Percentiles rank a stretch among this genome's conserved stretches.
Evolutionary conservation across 1,140 invertebrate species (phyloP).

Genomic region (Penaeus chinensis): DNA sequence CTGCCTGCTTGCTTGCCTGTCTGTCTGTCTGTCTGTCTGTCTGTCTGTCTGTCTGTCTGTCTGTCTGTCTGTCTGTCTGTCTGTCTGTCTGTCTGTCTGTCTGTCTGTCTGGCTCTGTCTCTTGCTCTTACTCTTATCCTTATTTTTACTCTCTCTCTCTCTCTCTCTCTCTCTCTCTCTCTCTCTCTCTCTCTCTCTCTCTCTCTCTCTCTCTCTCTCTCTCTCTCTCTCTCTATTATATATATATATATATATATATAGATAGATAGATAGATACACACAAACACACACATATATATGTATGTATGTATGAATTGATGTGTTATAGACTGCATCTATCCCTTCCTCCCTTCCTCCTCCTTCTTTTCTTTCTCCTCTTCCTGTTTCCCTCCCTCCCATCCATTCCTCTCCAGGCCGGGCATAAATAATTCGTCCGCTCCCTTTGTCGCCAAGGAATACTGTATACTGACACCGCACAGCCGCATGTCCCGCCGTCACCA

Average conservation of each 20-base stretch:
- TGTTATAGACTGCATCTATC: conserved; percentile 3
- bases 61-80: not conserved
- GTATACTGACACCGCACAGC: too few species aligned
- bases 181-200: not conserved
- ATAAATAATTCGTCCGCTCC: not conserved
- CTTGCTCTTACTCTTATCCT: not conserved
- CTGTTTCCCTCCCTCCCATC: not conserved
- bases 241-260: not conserved
- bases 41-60: not conserved
- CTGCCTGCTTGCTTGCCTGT: not conserved
- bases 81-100: not conserved
- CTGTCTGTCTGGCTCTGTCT: not conserved
- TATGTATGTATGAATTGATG: not conserved
- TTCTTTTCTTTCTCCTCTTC: not conserved
- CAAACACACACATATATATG: not conserved
- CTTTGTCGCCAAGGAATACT: too few species aligned
- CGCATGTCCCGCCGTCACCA: conserved; percentile 2
- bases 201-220: conserved; percentile 12
- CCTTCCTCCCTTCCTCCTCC: not conserved
- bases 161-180: not conserved
- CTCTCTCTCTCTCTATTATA: not conserved
- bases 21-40: not conserved
- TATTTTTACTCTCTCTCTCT: not conserved
- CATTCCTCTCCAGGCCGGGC: not conserved
- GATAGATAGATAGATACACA: not conserved